phyloP scores from a whole-genome alignment of 92 coral and sea anemone genomes.

The Metridium senile region DNA sequence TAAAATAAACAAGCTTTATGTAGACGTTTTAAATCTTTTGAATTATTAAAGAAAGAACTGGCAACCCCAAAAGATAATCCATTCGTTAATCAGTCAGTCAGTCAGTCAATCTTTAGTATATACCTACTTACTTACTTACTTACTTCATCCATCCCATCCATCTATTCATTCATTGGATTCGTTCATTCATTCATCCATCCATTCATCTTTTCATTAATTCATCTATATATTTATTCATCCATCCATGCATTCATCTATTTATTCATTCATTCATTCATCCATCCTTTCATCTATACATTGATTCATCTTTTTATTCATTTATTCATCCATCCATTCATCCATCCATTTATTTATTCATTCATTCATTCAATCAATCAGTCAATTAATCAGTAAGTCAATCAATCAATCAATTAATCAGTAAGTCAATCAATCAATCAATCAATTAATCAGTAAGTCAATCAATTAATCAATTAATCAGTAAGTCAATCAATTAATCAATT shows the following conservation, averaged over 20 bases:
- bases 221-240: too few relatives aligned
- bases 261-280: too few relatives aligned
- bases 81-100: neutral
- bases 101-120: neutral
- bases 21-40: too few relatives aligned
- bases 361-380: neutral
- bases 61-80: neutral
- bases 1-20: too few relatives aligned
- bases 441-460: neutral
- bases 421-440: neutral
- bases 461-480: neutral
- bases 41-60: neutral
- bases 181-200: too few relatives aligned
- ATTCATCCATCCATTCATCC: neutral
- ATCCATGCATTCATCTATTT: too few relatives aligned
- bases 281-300: too few relatives aligned
- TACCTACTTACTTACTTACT: too few relatives aligned
- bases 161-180: too few relatives aligned
- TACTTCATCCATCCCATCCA: too few relatives aligned
- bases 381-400: neutral
- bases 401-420: neutral
- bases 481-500: neutral
- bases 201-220: too few relatives aligned
- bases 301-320: too few relatives aligned
- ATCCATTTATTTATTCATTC: neutral